Base-by-base conservation (phyloP, 2,888 invertebrate genomes). In the Dinocampus coccinellae region DNA sequence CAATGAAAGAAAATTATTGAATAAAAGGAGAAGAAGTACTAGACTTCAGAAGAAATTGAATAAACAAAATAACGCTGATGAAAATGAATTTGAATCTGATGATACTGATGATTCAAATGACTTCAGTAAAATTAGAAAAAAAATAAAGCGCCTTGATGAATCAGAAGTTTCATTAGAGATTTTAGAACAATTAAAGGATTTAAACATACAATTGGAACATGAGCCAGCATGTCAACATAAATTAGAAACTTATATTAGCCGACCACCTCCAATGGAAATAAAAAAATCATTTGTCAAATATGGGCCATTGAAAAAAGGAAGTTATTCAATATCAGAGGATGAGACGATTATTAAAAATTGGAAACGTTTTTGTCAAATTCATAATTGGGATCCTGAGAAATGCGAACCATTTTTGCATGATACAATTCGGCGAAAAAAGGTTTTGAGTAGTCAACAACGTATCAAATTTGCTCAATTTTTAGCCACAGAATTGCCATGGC, bases 261-360 rank as follows among this genome's bases (percentile, higher is more conserved):
- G 22, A 0, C 53, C 55, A n/a, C 34, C 34, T 10, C 26, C 13
- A n/a, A 0, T 29, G 6, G n/a, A 62, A 7, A 36, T 61, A 22
- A 61, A 24, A 39, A 22, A 16, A 16, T 24, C 7, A 42, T 71
- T 71, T 33, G 10, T 60, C n/a, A 16, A 62, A 24, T 67, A 61
- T 39, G 24, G 34, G 34, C 29, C 20, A 36, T 13, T 71, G n/a
- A 61, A 67, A 29, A 52, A 22, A 20, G 61, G 66, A 3, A 7
- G 1, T 2, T 71, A 55, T 29, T 26, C 52, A 13, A 1, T 22
- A 26, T 24, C 52, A 20, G 71, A 71, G n/a, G 55, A 67, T 61
- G n/a, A 66, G 24, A 67, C 57, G 9, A 39, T 71, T 2, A 53
- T 13, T 24, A 62, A 29, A 11, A 71, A 71, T 61, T 71, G 71